Percentiles rank a stretch among this genome's conserved stretches.
Conservation (phyloP, 35 echinoderm and acorn worm genomes). For the Apostichopus parvimensis region DNA sequence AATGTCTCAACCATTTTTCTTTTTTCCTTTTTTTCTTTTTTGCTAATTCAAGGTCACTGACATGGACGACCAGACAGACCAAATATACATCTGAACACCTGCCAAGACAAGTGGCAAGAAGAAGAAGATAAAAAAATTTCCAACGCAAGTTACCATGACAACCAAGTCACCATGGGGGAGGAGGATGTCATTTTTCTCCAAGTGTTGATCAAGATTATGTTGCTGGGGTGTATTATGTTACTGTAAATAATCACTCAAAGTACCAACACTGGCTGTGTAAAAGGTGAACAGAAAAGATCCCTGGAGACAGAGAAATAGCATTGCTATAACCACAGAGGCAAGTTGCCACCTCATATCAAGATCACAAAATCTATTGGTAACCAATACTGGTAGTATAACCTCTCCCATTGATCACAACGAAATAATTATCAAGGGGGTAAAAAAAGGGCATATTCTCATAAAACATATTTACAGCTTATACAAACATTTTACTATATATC, state of each 20-base stretch:
- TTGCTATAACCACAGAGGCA: background rate
- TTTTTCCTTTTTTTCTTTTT: no score
- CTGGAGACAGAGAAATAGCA: background rate
- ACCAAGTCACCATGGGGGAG: constrained; percentile 5
- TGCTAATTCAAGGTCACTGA: background rate
- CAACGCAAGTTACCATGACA: background rate
- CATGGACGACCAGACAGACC: background rate
- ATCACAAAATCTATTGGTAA: background rate
- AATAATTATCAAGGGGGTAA: no score
- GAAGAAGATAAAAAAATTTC: background rate
- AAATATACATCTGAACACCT: background rate
- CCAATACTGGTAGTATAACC: background rate
- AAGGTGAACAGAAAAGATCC: background rate
- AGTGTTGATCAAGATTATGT: constrained; percentile 15
- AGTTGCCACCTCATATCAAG: background rate
- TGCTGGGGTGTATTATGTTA: background rate
- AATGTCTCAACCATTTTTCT: no score
- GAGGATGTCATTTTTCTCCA: constrained; percentile 12
- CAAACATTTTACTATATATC: no score
- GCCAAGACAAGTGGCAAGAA: background rate
- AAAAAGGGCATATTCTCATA: no score
- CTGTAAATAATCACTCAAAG: background rate
- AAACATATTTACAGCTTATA: no score
- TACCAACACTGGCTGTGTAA: background rate
- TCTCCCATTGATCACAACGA: no score